Evolutionary conservation across 1,140 invertebrate genomes (phyloP), one percentile per base, ranked within the genome.

Genomic region (Chelonus insularis): DNA sequence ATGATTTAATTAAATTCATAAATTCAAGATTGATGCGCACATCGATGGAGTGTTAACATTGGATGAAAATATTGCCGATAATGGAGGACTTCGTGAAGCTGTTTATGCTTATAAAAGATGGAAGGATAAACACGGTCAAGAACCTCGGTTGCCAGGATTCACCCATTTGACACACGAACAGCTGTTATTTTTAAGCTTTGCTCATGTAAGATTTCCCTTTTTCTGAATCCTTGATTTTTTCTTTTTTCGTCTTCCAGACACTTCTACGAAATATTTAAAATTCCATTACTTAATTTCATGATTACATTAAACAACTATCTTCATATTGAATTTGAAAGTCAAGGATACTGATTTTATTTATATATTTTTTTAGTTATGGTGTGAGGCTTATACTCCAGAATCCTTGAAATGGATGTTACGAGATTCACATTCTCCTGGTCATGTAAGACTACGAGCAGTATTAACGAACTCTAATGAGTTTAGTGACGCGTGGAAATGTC

Each of bases 11-110:
- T 20, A 23, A 2, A 55, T 37, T 56, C 2, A 16, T 9, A 12
- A 1, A 5, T 39, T 39, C 4, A 43, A 81, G 80, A 64, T 76
- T 4, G 68, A 76, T 63, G 67, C 72, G 21, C 68, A 93, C 87
- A 81, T 94, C 12, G 88, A 95, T 71, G 94, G 94, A 4, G 86
- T 88, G 58, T 81, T 86, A 23, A 95, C 92, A 1, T 79, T 95
- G 62, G 92, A 86, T 18, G 94, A 96, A 80, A 96, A 96, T 73
- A 91, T 96, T 54, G 94, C 94, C 0, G 94, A 97, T 74, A 96
- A 96, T 73, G 94, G 93, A 5, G 88, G 94, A 4, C 73, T 97
- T 14, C 86, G 89, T 62, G 90, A 94, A 72, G 91, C 94, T 1
- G 87, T 88, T 56, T 74, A 83, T 32, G 94, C 92, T 9, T 91